phyloP scores from a whole-genome alignment of 2,797 vertebrate genomes.

The Monodelphis domestica region DNA sequence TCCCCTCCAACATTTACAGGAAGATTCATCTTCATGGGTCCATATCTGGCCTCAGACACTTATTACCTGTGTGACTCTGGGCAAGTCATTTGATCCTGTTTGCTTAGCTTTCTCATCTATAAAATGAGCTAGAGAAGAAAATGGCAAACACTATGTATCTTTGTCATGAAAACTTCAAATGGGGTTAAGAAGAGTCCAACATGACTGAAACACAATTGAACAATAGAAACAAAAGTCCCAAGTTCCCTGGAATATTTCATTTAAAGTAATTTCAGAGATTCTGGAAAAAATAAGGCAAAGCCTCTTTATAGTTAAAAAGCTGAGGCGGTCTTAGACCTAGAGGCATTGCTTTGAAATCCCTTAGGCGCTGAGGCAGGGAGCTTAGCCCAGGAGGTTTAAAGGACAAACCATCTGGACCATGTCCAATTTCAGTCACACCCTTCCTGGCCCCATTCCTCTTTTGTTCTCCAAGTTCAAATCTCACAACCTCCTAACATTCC shows the following conservation, averaged over 20 bases:
- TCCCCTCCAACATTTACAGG: too few relatives aligned
- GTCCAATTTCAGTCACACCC: background rate
- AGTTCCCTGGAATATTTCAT: background rate
- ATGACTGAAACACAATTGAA: too few relatives aligned
- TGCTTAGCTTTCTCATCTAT: too few relatives aligned
- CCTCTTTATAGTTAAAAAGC: background rate
- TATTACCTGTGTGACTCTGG: too few relatives aligned
- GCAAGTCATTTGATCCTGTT: too few relatives aligned
- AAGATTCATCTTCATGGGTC: too few relatives aligned
- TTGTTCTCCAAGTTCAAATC: background rate
- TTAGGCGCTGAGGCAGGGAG: background rate
- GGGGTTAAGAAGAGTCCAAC: too few relatives aligned
- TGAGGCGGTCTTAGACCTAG: background rate
- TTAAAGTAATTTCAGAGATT: background rate
- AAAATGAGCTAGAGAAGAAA: too few relatives aligned
- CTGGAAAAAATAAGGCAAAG: slow-evolving; percentile 5
- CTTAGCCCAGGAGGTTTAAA: background rate
- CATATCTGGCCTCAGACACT: too few relatives aligned
- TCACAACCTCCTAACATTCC: slow-evolving; percentile 50
- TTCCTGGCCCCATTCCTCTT: slow-evolving; percentile 7
- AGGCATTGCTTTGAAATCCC: background rate
- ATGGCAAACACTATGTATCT: too few relatives aligned
- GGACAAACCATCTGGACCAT: background rate
- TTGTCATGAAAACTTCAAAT: too few relatives aligned
- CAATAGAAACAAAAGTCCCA: too few relatives aligned